These are phyloP conservation scores for Anhinga rufa DNA, from an alignment of 2,113 vertebrate species.

Conservation along the genomic window DNA sequence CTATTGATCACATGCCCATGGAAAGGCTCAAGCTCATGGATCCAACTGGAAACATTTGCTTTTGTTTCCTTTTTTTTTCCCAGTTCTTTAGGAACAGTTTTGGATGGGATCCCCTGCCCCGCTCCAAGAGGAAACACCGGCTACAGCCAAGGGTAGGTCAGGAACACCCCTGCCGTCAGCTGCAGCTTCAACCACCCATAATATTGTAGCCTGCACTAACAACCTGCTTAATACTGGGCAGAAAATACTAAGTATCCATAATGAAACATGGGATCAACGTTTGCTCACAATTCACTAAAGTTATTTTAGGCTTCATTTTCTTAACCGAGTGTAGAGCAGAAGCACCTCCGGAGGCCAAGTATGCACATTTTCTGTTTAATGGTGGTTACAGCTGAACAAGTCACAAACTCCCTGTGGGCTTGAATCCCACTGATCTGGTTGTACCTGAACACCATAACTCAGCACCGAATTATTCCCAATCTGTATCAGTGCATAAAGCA, in stretches of 20 bases:
- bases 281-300: not conserved
- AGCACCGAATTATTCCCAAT: not conserved
- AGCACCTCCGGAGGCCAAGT: not conserved
- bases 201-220: fast-evolving
- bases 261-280: not conserved
- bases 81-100: not conserved
- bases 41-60: not conserved
- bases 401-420: not conserved
- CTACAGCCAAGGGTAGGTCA: not conserved
- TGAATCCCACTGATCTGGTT: no score
- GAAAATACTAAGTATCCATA: not conserved
- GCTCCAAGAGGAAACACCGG: not conserved
- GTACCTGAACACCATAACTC: not conserved
- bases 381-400: not conserved
- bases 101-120: not conserved
- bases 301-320: not conserved
- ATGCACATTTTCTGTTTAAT: not conserved
- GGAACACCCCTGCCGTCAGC: not conserved
- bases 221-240: not conserved
- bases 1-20: not conserved
- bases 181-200: not conserved
- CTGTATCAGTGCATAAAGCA: not conserved
- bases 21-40: not conserved
- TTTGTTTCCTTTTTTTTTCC: not conserved
- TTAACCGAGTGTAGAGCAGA: not conserved